These are phyloP conservation scores for Etheostoma spectabile DNA, from an alignment of 2,113 vertebrate genomes.

Conservation along the genomic window DNA sequence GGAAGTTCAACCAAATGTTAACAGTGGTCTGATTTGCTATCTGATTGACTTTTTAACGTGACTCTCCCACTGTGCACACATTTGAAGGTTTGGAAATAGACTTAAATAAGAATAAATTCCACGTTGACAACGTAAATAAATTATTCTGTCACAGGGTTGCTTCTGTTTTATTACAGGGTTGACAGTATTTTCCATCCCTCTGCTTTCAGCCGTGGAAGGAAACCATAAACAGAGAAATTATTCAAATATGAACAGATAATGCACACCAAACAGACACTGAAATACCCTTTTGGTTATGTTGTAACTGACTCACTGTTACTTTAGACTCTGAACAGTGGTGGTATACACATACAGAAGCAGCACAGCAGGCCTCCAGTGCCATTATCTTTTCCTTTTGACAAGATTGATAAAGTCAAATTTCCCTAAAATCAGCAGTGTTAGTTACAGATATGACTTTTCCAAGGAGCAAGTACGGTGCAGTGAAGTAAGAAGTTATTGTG, in stretches of 20 bases:
- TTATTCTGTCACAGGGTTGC: conserved; percentile 38
- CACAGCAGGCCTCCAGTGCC: background rate
- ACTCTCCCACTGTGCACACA: conserved; percentile 18
- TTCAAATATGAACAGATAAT: conserved; percentile 43
- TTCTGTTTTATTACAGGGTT: conserved; percentile 13
- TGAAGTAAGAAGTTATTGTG: background rate
- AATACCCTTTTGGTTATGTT: conserved; percentile 6
- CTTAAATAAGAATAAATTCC: conserved; percentile 46
- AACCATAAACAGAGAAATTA: conserved; percentile 34
- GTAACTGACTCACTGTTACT: conserved; percentile 9
- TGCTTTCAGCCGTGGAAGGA: conserved; percentile 12
- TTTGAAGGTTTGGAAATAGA: conserved; percentile 36
- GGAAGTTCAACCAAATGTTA: conserved; percentile 32
- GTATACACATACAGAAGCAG: conserved; percentile 7
- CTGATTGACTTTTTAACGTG: conserved; percentile 47
- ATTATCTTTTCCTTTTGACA: background rate
- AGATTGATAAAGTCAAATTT: background rate
- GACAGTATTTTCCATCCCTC: conserved; percentile 20
- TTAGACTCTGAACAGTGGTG: background rate
- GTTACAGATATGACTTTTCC: conserved; percentile 4
- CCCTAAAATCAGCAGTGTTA: background rate
- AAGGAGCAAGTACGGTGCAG: background rate
- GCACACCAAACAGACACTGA: conserved; percentile 25
- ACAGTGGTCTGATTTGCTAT: conserved; percentile 48
- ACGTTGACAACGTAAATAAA: conserved; percentile 53